Evolutionary conservation across 2,888 invertebrate species (phyloP).

Genomic region (Sphinx pinastri): DNA sequence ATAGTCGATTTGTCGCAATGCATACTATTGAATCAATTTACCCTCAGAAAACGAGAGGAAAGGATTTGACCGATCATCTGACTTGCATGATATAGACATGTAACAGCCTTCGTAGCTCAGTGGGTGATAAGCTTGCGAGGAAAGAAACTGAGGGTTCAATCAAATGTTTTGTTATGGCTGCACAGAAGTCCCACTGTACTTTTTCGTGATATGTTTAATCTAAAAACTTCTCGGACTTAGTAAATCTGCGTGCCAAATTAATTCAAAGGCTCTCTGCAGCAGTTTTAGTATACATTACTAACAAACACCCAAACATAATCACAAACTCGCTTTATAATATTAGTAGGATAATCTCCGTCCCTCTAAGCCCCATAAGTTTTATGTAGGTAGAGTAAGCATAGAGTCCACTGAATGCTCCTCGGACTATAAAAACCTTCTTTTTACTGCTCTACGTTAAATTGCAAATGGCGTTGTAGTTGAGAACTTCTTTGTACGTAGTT

Average conservation of each 20-base stretch:
- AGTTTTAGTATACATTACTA: too few species aligned
- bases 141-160: too few species aligned
- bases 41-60: background rate
- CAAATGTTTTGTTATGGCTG: too few species aligned
- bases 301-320: too few species aligned
- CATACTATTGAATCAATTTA: slow-evolving; percentile 2
- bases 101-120: too few species aligned
- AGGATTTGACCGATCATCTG: background rate
- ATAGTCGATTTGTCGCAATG: background rate
- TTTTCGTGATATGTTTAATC: too few species aligned
- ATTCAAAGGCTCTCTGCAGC: too few species aligned
- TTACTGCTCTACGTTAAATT: slow-evolving; percentile 14
- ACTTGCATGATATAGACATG: background rate
- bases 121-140: too few species aligned
- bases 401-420: background rate
- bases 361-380: background rate
- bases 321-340: background rate
- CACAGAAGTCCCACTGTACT: too few species aligned
- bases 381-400: background rate
- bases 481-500: background rate
- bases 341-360: background rate
- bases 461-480: slow-evolving; percentile 17
- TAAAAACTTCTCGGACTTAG: too few species aligned
- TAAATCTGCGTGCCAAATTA: too few species aligned
- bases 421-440: slow-evolving; percentile 19